Conservation (phyloP, 2,888 invertebrate genomes). For the Agonopterix alstromeriana region DNA sequence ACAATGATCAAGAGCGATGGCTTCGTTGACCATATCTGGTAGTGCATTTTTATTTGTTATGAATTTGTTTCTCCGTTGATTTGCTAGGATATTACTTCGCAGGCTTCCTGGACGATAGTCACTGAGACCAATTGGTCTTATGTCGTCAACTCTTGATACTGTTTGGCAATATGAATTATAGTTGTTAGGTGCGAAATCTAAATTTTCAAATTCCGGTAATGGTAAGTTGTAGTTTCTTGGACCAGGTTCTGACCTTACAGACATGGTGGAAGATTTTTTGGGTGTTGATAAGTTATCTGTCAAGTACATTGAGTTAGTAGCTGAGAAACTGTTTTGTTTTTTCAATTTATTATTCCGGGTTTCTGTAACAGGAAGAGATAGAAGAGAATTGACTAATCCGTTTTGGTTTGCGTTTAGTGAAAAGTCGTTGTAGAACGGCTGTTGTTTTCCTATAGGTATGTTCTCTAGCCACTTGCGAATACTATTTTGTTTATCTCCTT, state of each 20-base stretch:
- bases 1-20: constrained; percentile 74
- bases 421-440: constrained; percentile 37
- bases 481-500: constrained; percentile 84
- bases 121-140: constrained; percentile 43
- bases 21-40: constrained; percentile 82
- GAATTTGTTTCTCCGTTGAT: constrained; percentile 32
- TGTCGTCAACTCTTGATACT: constrained; percentile 44
- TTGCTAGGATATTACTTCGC: constrained; percentile 23
- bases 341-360: constrained; percentile 37
- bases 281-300: constrained; percentile 36
- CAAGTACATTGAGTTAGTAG: constrained; percentile 34
- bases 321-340: constrained; percentile 59
- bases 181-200: constrained; percentile 28
- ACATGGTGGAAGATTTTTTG: constrained; percentile 48
- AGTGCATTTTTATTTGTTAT: constrained; percentile 52
- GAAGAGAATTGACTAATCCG: constrained; percentile 45
- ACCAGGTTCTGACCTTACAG: constrained; percentile 64
- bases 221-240: constrained; percentile 59
- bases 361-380: constrained; percentile 45
- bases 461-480: constrained; percentile 87
- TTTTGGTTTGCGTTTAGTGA: constrained; percentile 32
- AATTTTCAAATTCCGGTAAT: constrained; percentile 49
- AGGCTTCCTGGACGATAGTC: constrained; percentile 38
- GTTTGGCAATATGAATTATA: constrained; percentile 44
- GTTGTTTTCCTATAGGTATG: constrained; percentile 72